These are phyloP conservation scores for Garrulus glandarius DNA, from an alignment of 2,797 vertebrate genomes.

Conservation along the genomic window DNA sequence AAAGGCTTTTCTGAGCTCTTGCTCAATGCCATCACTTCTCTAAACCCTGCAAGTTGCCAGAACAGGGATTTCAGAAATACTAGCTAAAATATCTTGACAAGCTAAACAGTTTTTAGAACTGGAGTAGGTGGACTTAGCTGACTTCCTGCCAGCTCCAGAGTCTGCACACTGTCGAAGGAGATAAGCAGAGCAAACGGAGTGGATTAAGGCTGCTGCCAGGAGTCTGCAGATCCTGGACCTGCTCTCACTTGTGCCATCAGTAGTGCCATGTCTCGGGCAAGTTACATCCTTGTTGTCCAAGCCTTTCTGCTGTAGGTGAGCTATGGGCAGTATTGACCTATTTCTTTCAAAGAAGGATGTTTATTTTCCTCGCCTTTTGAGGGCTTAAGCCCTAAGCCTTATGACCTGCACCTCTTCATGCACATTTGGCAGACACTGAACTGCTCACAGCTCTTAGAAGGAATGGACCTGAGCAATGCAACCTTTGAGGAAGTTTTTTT, in stretches of 20 bases:
- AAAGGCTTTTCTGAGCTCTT: not conserved
- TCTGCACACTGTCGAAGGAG: not conserved
- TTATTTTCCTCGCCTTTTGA: not conserved
- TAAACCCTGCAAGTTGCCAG: not conserved
- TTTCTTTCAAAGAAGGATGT: not conserved
- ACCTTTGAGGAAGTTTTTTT: not conserved
- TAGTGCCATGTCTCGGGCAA: not conserved
- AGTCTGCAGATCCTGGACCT: not conserved
- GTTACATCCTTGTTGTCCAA: not conserved
- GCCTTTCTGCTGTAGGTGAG: not conserved
- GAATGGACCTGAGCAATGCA: not conserved
- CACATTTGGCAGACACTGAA: not conserved
- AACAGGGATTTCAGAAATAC: not conserved
- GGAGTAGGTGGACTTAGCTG: conserved; percentile 25
- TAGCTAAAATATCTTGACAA: conserved; percentile 30
- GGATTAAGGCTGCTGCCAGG: not conserved
- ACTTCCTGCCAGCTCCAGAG: conserved; percentile 3
- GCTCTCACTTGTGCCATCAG: not conserved
- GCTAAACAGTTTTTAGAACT: not conserved
- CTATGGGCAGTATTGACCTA: not conserved
- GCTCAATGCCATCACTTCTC: not conserved
- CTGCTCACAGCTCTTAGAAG: not conserved
- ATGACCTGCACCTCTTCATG: not conserved
- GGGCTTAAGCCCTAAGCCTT: not conserved
- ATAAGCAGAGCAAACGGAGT: not conserved